Evolutionary conservation across 2,113 vertebrate species (phyloP), one percentile per base, ranked within the genome.

Genomic region (Tapirus terrestris): DNA sequence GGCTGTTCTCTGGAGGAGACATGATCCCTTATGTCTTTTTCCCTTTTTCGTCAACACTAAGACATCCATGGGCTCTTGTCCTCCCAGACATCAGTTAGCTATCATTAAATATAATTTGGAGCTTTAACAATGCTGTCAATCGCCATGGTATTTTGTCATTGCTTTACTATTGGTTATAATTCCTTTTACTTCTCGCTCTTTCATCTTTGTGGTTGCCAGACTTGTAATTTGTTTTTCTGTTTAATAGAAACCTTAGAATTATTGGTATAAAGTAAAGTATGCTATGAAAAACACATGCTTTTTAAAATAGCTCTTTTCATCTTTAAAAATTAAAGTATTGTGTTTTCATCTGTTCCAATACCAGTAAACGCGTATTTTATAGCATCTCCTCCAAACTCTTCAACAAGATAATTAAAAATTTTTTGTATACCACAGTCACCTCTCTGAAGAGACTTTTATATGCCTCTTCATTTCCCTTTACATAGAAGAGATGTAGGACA

Each of bases 161-260:
- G 0, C 97, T 97, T 43, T 79, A 75, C 92, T 96, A 83, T 98
- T 98, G 97, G 98, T 95, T 96, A 95, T 93, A 92, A 96, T 97
- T 95, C 94, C 3, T 87, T 97, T 98, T 92, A 96, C 85, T 45
- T 90, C 95, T 92, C 14, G 56, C 81, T 63, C n/a, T 97, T 98
- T 98, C 97, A 98, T 98, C 98, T 98, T 96, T 97, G 98, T 84
- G 96, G 97, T 97, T 98, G 97, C 97, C 96, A 98, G 97, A 67
- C 91, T 98, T 97, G 87, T 97, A 98, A 96, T 98, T 98, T 98
- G 97, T 98, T 98, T 99, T 98, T 98, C 97, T 98, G 97, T 95
- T 97, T 98, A 98, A 98, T 95, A 98, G 98, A 98, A 98, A 98
- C 96, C 97, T 97, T 98, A 98, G 96, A 98, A 95, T 96, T 97